phyloP scores from a whole-genome alignment of 2,113 vertebrate species.

The Parus major region DNA sequence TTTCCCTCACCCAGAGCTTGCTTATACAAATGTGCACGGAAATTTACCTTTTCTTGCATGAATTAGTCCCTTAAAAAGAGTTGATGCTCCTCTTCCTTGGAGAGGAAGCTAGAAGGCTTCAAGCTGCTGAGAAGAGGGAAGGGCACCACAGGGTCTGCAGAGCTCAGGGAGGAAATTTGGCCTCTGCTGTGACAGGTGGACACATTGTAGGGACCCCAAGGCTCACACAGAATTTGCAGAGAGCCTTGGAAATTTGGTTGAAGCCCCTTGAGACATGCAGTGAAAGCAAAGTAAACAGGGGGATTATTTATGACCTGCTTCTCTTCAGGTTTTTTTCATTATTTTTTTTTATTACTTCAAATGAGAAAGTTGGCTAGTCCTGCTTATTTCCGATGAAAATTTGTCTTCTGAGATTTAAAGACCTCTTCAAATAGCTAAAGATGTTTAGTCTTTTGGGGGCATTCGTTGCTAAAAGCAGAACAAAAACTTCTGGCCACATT shows the following conservation, averaged over 20 bases:
- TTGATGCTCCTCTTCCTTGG: not conserved
- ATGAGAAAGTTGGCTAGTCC: not conserved
- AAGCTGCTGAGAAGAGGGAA: not conserved
- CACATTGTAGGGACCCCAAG: not conserved
- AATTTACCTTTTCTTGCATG: not conserved
- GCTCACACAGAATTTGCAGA: not conserved
- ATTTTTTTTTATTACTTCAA: not conserved
- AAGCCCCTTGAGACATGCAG: not conserved
- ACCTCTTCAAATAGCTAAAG: not conserved
- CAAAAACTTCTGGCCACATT: not conserved
- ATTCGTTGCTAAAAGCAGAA: not conserved
- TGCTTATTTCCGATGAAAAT: not conserved
- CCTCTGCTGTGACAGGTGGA: not conserved
- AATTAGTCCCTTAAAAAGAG: not conserved
- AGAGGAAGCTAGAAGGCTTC: not conserved
- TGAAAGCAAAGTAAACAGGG: not conserved
- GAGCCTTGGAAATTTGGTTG: not conserved
- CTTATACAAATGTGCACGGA: not conserved
- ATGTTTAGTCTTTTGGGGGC: not conserved
- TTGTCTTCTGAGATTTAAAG: not conserved
- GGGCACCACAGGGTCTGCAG: not conserved
- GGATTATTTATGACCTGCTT: not conserved
- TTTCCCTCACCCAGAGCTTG: not conserved
- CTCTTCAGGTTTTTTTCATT: not conserved
- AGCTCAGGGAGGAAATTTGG: fast-evolving